A percentile compares a stretch with the other conserved stretches of the same genome.
These are phyloP conservation scores for Chydorus sphaericus DNA, from an alignment of 2,888 invertebrate species.

Conservation along the genomic window DNA sequence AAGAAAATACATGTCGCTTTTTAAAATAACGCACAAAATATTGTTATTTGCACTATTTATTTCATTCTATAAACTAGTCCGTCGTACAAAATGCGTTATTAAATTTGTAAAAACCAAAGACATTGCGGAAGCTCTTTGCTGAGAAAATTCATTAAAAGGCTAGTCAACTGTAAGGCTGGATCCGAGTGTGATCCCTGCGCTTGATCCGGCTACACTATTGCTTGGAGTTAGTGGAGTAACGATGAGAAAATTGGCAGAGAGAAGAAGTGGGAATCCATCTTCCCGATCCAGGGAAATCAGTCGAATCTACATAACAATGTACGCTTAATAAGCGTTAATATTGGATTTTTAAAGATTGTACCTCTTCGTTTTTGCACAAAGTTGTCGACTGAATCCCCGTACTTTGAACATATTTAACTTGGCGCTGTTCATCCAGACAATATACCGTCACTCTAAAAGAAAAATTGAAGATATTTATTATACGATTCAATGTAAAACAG, in stretches of 20 bases:
- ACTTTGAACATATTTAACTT: slow-evolving; percentile 42
- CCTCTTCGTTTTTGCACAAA: slow-evolving; percentile 49
- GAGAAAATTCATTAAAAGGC: background rate
- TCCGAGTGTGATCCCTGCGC: background rate
- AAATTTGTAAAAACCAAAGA: too few relatives aligned
- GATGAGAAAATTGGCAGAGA: slow-evolving; percentile 52
- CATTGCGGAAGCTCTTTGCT: too few relatives aligned
- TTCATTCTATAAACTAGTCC: too few relatives aligned
- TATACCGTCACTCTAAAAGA: slow-evolving; percentile 40
- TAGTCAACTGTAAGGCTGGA: background rate
- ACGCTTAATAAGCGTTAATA: background rate
- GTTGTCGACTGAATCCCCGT: slow-evolving; percentile 43
- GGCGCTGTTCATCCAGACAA: slow-evolving; percentile 49
- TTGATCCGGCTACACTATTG: background rate
- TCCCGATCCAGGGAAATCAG: slow-evolving; percentile 35
- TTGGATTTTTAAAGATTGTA: slow-evolving; percentile 26
- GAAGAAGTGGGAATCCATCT: slow-evolving; percentile 47
- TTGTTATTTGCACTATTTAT: background rate
- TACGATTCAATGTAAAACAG: background rate
- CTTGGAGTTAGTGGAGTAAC: slow-evolving; percentile 33
- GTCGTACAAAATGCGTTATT: too few relatives aligned
- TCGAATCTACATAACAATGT: slow-evolving; percentile 23
- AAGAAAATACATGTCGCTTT: slow-evolving; percentile 7
- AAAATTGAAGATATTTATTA: slow-evolving; percentile 8
- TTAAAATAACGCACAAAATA: background rate